Evolutionary conservation across 2,888 invertebrate species (phyloP), one percentile per base, ranked within the genome.

Genomic region (Flexamia atlantica): DNA sequence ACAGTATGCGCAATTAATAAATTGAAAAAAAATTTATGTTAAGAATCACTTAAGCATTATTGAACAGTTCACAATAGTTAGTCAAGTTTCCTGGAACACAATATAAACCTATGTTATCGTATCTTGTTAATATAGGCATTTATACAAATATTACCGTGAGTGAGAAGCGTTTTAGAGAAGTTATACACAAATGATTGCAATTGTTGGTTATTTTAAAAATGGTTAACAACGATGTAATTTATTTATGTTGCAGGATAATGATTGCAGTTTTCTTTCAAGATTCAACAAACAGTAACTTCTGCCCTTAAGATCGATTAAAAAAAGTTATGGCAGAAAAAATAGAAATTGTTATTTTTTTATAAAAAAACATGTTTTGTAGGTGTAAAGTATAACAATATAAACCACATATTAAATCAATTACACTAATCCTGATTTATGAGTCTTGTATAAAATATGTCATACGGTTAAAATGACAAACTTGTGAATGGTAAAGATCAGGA

Each of bases 141-240:
- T 36, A 74, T 40, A 14, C 40, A 74, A 70, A 20, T 42, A 42
- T 30, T 30, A 28, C 28, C 42, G 10, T 76, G 50, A 79, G 57
- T 79, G 28, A 79, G 23, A 32, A 79, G 32, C 50, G 17, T 79
- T 30, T 79, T 74, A 50, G 50, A 53, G 12, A 64, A 64, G 64
- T 17, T 64, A 64, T 64, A 64, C 64, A 64, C 64, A 64, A 64
- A 64, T 64, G 28, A 64, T 30, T 76, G 23, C 5, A 46, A 28
- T 76, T 23, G 2, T 76, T 23, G 2, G 53, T 76, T 25, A 46
- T 23, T 76, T 40, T 23, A 74, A 28, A 64, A 70, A 42, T 74
- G 46, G 46, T 42, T 74, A 46, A 74, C n/a, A 40, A 36, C 14
- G n/a, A 74, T n/a, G 25, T 28, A 64, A 36, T 36, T 36, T 36